Evolutionary conservation across 2,797 vertebrate species (phyloP).

Genomic region (Anomalospiza imberbis): DNA sequence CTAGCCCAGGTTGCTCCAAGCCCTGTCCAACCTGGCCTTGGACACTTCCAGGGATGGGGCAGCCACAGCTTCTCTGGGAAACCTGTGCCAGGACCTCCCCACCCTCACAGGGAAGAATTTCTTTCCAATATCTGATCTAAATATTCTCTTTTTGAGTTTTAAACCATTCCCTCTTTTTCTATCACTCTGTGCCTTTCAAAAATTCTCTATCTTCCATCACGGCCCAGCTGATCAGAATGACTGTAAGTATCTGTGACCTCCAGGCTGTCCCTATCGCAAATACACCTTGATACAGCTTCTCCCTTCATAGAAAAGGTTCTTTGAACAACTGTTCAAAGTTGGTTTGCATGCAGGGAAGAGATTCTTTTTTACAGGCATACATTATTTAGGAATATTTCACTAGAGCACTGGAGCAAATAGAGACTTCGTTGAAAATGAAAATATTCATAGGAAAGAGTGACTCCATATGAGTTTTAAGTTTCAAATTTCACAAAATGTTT

Average conservation of each 20-base stretch:
- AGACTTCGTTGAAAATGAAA: not conserved
- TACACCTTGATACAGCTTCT: not conserved
- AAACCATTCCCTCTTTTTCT: not conserved
- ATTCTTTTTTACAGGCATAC: fast-evolving
- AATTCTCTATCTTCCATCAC: not conserved
- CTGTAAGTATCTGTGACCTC: not conserved
- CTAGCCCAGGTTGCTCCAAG: not conserved
- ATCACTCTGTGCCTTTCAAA: not conserved
- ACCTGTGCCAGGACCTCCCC: fast-evolving
- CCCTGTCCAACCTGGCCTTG: fast-evolving
- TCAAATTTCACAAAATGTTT: not conserved
- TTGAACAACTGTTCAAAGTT: not conserved
- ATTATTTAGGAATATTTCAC: not conserved
- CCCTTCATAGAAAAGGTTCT: not conserved
- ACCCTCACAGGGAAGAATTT: not conserved
- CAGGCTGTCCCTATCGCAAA: not conserved
- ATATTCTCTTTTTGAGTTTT: not conserved
- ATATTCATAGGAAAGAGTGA: not conserved
- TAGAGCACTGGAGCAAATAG: not conserved
- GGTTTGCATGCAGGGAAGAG: not conserved
- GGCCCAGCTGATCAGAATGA: not conserved
- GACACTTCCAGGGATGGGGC: not conserved
- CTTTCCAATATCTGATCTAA: not conserved
- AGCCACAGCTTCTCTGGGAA: not conserved
- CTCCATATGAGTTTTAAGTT: not conserved